Conservation (phyloP, 2,888 invertebrate species). For the Eupithecia vulgata region DNA sequence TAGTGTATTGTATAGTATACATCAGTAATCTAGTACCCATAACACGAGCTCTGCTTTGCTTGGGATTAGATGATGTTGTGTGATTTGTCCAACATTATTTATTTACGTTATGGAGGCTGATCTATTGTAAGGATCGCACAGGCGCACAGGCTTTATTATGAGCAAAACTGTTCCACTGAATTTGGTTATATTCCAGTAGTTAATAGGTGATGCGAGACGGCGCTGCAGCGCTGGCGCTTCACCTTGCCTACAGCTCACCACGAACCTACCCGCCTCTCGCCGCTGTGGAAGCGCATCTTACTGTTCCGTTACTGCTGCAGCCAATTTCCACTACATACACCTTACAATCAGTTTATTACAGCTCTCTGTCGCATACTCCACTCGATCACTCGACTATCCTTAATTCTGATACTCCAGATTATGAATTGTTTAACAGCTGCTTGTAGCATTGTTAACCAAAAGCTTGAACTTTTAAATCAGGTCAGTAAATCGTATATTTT, state of each 20-base stretch:
- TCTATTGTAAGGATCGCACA: neutral
- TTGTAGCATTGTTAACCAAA: neutral
- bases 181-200: conserved; percentile 29
- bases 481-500: neutral
- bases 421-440: neutral
- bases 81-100: too few species aligned
- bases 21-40: too few species aligned
- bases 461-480: neutral
- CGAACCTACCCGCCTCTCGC: too few species aligned
- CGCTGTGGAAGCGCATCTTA: too few species aligned
- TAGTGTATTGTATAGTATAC: too few species aligned
- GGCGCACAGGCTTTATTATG: neutral
- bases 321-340: neutral
- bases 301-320: too few species aligned
- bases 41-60: too few species aligned
- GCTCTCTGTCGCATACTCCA: neutral
- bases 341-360: neutral
- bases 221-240: neutral
- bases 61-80: too few species aligned
- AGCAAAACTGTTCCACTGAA: conserved; percentile 9
- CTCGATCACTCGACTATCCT: neutral
- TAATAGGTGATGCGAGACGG: neutral
- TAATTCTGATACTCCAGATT: neutral
- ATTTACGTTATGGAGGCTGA: too few species aligned
- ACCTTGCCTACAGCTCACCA: neutral